Conservation (phyloP, 2,888 invertebrate genomes). For the Nomada goodeniana region DNA sequence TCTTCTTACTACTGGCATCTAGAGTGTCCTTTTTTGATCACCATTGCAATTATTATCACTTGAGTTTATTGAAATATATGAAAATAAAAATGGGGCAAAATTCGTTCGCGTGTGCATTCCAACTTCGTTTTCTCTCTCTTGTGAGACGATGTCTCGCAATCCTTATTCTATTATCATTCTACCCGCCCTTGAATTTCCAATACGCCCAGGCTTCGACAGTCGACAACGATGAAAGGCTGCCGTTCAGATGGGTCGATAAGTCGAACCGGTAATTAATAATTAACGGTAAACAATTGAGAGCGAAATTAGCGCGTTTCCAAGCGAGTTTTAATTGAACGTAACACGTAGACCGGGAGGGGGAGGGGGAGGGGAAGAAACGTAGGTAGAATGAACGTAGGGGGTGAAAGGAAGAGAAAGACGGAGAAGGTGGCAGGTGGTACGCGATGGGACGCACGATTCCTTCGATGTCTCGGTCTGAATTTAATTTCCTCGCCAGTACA, state of each 20-base stretch:
- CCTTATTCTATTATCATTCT: not conserved
- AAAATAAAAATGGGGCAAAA: too few relatives aligned
- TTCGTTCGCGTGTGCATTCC: too few relatives aligned
- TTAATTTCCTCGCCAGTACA: slow-evolving; percentile 51
- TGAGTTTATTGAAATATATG: too few relatives aligned
- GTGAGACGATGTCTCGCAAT: too few relatives aligned
- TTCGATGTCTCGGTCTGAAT: slow-evolving; percentile 52
- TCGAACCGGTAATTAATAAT: slow-evolving; percentile 70
- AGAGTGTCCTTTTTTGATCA: too few relatives aligned
- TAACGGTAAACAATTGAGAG: slow-evolving; percentile 79
- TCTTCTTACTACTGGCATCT: too few relatives aligned
- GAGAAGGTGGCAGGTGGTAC: slow-evolving; percentile 47
- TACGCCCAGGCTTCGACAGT: slow-evolving; percentile 2
- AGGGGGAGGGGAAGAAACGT: not conserved
- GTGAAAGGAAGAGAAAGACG: not conserved
- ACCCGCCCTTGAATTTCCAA: slow-evolving; percentile 41
- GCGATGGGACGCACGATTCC: slow-evolving; percentile 43
- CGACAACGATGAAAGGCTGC: slow-evolving; percentile 29
- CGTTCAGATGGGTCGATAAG: slow-evolving; percentile 62
- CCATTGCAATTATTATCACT: too few relatives aligned
- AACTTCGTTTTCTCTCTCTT: not conserved
- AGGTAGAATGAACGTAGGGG: not conserved
- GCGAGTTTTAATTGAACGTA: slow-evolving; percentile 79
- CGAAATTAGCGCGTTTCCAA: slow-evolving; percentile 78
- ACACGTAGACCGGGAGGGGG: slow-evolving; percentile 8